Evolutionary conservation across 2,888 invertebrate genomes (phyloP).

Genomic region (Anoplius nigerrimus): DNA sequence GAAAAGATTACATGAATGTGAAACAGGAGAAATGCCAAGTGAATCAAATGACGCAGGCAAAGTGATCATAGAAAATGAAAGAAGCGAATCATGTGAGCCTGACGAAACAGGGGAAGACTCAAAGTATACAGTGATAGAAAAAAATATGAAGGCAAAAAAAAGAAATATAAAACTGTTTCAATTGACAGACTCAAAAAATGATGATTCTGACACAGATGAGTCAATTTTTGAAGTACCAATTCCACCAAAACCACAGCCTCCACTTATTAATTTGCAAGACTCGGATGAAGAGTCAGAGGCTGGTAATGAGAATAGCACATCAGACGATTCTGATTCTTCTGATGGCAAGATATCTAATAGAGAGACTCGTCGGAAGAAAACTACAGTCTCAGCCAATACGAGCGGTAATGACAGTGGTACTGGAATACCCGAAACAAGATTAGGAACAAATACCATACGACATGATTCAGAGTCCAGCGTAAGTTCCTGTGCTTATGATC

Average conservation of each 20-base stretch:
- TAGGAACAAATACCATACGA: too few relatives aligned
- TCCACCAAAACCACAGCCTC: constrained; percentile 68
- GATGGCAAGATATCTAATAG: not conserved
- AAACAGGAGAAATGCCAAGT: not conserved
- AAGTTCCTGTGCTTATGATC: too few relatives aligned
- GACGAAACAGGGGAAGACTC: constrained; percentile 11
- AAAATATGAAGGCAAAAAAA: constrained; percentile 10
- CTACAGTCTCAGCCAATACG: too few relatives aligned
- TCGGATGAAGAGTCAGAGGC: constrained; percentile 54
- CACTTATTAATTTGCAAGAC: constrained; percentile 64
- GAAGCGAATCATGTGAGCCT: not conserved
- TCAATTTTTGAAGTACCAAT: constrained; percentile 71
- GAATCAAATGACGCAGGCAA: too few relatives aligned
- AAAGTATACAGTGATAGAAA: constrained; percentile 28
- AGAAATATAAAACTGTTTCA: constrained; percentile 13
- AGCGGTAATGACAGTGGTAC: too few relatives aligned
- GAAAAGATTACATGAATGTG: constrained; percentile 7
- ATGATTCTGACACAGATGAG: constrained; percentile 60
- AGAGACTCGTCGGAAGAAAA: not conserved
- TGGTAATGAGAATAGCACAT: not conserved
- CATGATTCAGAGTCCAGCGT: too few relatives aligned
- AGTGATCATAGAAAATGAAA: not conserved
- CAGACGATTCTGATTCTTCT: not conserved
- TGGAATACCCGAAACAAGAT: too few relatives aligned
- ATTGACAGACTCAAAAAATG: constrained; percentile 16